Conservation (phyloP, 1,140 invertebrate genomes). For the Caenorhabditis remanei region DNA sequence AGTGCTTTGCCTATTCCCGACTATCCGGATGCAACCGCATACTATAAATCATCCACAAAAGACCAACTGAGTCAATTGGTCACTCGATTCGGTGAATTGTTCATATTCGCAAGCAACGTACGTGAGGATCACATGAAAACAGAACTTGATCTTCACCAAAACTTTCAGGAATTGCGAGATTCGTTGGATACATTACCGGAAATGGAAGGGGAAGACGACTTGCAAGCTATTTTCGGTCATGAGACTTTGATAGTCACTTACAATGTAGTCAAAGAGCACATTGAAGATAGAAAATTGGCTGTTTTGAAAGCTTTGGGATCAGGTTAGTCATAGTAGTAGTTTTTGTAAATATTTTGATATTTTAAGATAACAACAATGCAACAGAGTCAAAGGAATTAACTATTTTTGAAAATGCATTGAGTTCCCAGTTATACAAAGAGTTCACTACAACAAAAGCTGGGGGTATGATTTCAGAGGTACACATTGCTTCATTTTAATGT, state of each 20-base stretch:
- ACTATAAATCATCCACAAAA: conserved; percentile 62
- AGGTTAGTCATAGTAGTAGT: neutral
- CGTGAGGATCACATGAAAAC: conserved; percentile 19
- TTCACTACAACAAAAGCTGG: conserved; percentile 33
- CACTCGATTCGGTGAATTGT: conserved; percentile 49
- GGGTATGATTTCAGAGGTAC: neutral
- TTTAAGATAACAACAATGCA: conserved; percentile 29
- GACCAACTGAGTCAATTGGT: conserved; percentile 52
- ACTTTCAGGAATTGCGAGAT: conserved; percentile 49
- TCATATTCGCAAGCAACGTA: conserved; percentile 51
- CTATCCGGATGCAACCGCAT: conserved; percentile 63
- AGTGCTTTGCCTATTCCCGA: conserved; percentile 60
- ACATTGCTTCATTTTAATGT: neutral
- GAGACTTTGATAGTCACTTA: conserved; percentile 19
- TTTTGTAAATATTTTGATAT: neutral
- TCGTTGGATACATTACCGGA: conserved; percentile 43
- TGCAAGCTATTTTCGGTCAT: conserved; percentile 52
- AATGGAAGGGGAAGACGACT: conserved; percentile 46
- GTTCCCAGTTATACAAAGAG: conserved; percentile 13
- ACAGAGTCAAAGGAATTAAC: neutral
- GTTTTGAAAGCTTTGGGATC: conserved; percentile 46
- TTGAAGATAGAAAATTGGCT: conserved; percentile 10
- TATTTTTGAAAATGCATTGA: conserved; percentile 26
- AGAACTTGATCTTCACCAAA: conserved; percentile 4
- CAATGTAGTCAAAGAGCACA: conserved; percentile 25